These are phyloP conservation scores for Laterallus jamaicensis DNA, from an alignment of 2,113 vertebrate genomes.

Conservation along the genomic window DNA sequence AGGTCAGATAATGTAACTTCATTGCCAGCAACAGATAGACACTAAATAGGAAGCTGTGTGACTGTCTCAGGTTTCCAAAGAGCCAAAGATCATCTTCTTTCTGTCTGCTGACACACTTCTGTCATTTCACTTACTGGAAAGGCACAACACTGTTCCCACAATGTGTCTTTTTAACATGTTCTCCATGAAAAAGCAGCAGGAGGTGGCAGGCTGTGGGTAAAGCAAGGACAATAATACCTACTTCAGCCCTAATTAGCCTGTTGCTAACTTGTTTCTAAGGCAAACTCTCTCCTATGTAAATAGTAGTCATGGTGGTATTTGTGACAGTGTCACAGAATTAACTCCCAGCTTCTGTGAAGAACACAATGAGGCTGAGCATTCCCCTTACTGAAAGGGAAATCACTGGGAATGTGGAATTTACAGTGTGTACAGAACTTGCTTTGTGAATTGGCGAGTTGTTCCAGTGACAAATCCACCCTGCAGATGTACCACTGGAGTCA, in stretches of 20 bases:
- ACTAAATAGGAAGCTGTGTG: not conserved
- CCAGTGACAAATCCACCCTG: not conserved
- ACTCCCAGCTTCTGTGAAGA: not conserved
- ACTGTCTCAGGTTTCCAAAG: not conserved
- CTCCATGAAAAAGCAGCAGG: not conserved
- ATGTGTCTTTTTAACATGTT: not conserved
- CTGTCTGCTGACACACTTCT: not conserved
- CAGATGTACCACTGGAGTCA: fast-evolving
- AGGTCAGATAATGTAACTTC: not conserved
- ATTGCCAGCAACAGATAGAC: fast-evolving
- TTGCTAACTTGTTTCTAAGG: not conserved
- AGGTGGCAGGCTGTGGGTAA: not conserved
- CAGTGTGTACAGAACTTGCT: not conserved
- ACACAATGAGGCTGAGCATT: not conserved
- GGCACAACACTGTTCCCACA: not conserved
- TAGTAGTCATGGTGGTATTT: no score
- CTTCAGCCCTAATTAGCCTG: not conserved
- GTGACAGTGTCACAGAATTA: not conserved
- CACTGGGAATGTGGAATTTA: not conserved
- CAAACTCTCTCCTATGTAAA: not conserved
- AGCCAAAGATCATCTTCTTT: not conserved
- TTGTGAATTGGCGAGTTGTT: not conserved
- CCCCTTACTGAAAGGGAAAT: not conserved
- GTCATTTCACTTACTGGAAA: not conserved
- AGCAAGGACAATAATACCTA: not conserved